phyloP scores from a whole-genome alignment of 2,797 vertebrate genomes.

The Lagodon rhomboides region DNA sequence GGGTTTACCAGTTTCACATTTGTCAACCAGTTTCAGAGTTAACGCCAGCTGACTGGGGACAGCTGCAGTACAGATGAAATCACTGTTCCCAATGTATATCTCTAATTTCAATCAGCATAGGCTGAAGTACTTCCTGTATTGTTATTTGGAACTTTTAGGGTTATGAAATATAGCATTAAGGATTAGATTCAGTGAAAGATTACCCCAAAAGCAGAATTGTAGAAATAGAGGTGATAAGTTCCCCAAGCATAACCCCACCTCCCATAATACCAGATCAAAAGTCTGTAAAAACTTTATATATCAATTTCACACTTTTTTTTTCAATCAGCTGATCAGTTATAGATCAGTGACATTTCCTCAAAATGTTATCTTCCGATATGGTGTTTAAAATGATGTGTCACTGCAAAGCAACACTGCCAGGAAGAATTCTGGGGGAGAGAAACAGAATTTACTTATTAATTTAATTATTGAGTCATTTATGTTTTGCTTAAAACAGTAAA shows the following conservation, averaged over 20 bases:
- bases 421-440: background rate
- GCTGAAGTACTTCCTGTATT: background rate
- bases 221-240: background rate
- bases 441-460: background rate
- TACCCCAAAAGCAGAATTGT: background rate
- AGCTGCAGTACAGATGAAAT: too few relatives aligned
- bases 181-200: background rate
- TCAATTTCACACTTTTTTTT: background rate
- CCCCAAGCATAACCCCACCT: background rate
- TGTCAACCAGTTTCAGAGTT: too few relatives aligned
- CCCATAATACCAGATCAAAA: background rate
- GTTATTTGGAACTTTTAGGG: background rate
- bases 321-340: background rate
- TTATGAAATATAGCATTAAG: background rate
- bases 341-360: background rate
- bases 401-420: too few relatives aligned
- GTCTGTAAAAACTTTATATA: background rate
- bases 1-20: too few relatives aligned
- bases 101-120: background rate
- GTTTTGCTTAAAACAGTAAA: background rate
- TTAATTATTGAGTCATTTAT: background rate
- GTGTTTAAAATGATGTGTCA: background rate
- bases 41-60: too few relatives aligned
- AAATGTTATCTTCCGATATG: background rate
- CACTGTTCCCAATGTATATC: background rate